These are phyloP conservation scores for Sebastes melanostomus DNA, from an alignment of 2,797 vertebrate genomes.

Conservation along the genomic window DNA sequence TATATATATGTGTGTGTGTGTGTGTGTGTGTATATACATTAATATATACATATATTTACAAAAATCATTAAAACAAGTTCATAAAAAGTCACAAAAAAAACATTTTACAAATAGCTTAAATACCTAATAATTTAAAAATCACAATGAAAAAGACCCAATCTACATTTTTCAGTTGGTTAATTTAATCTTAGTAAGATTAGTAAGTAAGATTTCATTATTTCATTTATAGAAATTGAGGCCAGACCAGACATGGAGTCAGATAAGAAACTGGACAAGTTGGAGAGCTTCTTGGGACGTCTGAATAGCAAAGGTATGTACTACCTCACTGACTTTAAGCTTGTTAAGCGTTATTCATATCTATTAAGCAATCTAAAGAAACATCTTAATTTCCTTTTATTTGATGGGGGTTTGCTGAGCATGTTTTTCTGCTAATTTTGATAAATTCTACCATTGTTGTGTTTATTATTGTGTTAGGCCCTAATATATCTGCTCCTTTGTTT, in stretches of 20 bases:
- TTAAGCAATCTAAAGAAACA: not conserved
- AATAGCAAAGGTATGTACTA: conserved; percentile 90
- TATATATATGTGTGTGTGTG: no score
- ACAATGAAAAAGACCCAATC: not conserved
- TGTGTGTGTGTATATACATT: not conserved
- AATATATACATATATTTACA: not conserved
- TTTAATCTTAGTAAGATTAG: not conserved
- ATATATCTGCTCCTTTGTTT: not conserved
- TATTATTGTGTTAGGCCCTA: not conserved
- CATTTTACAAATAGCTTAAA: not conserved
- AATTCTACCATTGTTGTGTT: not conserved
- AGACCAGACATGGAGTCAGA: conserved; percentile 94
- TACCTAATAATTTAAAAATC: no score
- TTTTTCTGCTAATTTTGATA: not conserved
- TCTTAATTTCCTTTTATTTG: not conserved
- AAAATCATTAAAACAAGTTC: not conserved
- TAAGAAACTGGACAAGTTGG: conserved; percentile 94
- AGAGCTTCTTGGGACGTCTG: conserved; percentile 92
- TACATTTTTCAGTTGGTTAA: not conserved
- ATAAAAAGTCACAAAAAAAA: not conserved
- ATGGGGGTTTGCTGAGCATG: not conserved
- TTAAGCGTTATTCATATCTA: not conserved
- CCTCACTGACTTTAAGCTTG: not conserved
- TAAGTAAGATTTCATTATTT: conserved; percentile 1
- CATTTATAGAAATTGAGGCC: conserved; percentile 90